Percentiles rank a stretch among this genome's conserved stretches.
Evolutionary conservation across 2,888 invertebrate species (phyloP).

Genomic region (Leptinotarsa peninsularis): DNA sequence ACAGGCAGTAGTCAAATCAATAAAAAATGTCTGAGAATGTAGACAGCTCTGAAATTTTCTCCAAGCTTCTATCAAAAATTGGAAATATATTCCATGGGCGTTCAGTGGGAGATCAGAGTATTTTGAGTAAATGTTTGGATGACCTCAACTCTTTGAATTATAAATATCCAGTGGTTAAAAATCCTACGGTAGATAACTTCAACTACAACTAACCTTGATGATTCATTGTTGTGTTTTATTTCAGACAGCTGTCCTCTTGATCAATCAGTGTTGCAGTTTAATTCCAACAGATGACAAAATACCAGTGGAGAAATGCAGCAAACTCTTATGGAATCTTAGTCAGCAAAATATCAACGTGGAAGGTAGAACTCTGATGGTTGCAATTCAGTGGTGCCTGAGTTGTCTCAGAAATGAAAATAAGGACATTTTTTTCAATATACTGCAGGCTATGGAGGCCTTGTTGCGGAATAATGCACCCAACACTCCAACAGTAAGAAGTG

Average conservation of each 20-base stretch:
- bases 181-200: conserved; percentile 57
- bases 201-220: neutral
- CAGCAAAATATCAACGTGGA: conserved; percentile 68
- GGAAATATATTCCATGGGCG: conserved; percentile 58
- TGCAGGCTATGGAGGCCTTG: conserved; percentile 63
- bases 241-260: conserved; percentile 62
- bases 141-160: conserved; percentile 75
- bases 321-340: conserved; percentile 70
- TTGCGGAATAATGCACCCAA: conserved; percentile 57
- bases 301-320: conserved; percentile 71
- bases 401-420: conserved; percentile 58
- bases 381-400: conserved; percentile 63
- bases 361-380: conserved; percentile 60
- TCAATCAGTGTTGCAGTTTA: conserved; percentile 62
- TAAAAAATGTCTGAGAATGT: conserved; percentile 41
- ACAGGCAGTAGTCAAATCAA: neutral
- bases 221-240: conserved; percentile 44
- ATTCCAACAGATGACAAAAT: conserved; percentile 68
- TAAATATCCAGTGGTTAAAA: conserved; percentile 62
- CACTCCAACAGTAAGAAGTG: conserved; percentile 45
- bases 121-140: conserved; percentile 70
- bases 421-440: conserved; percentile 57
- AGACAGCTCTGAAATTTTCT: conserved; percentile 55
- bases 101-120: conserved; percentile 65
- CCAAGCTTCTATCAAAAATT: conserved; percentile 60